These are phyloP conservation scores for Dasysyrphus albostriatus DNA, from an alignment of 2,888 invertebrate genomes.

Conservation along the genomic window DNA sequence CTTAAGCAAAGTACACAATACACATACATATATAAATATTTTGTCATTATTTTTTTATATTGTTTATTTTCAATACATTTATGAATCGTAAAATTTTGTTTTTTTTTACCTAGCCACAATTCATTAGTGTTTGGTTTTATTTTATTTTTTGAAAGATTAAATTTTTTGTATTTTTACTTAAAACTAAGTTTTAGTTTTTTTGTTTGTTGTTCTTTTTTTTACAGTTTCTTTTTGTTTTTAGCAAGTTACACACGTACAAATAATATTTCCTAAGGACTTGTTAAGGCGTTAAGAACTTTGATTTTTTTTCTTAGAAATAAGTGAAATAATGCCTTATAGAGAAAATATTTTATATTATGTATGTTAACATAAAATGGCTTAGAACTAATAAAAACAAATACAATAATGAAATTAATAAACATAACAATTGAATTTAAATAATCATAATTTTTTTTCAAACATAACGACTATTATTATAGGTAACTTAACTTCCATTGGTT, in stretches of 20 bases:
- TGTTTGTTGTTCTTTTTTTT: constrained; percentile 52
- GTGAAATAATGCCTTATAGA: constrained; percentile 44
- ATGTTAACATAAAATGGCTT: background rate
- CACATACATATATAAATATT: constrained; percentile 46
- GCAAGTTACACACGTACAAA: constrained; percentile 69
- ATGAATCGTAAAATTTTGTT: constrained; percentile 45
- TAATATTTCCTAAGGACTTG: constrained; percentile 71
- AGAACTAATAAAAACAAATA: background rate
- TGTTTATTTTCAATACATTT: constrained; percentile 40
- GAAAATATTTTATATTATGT: constrained; percentile 28
- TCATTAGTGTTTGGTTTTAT: constrained; percentile 31
- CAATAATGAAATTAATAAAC: background rate
- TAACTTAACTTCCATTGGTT: background rate
- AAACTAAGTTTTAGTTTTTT: constrained; percentile 46
- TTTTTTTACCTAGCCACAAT: constrained; percentile 36
- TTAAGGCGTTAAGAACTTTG: constrained; percentile 72
- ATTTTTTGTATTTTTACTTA: constrained; percentile 49
- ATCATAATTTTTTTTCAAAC: background rate
- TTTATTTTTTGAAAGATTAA: constrained; percentile 25
- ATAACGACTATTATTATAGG: background rate
- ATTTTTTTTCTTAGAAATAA: constrained; percentile 64
- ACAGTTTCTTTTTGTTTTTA: constrained; percentile 52
- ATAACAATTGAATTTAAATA: background rate
- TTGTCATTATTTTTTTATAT: constrained; percentile 40
- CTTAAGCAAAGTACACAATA: constrained; percentile 68